Conservation (phyloP, 2,888 invertebrate genomes). For the Polymixis flavicincta region DNA sequence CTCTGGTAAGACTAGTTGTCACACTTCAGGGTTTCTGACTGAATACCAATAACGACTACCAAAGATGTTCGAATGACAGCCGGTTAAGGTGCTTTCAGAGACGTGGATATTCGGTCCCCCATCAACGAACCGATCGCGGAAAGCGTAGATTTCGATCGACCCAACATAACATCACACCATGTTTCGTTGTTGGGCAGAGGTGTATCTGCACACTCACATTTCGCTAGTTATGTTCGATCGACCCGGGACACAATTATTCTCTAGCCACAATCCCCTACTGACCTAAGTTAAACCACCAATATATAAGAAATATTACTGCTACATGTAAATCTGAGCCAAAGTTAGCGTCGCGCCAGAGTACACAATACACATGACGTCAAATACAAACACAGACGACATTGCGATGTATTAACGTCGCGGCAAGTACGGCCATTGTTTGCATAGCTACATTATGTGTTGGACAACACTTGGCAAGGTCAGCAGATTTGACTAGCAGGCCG, state of each 20-base stretch:
- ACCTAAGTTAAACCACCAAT: not conserved
- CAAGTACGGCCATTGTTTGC: constrained; percentile 41
- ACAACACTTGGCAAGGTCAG: constrained; percentile 45
- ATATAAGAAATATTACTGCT: constrained; percentile 3
- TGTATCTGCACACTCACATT: too few relatives aligned
- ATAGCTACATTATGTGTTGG: constrained; percentile 18
- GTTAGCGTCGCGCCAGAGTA: constrained; percentile 26
- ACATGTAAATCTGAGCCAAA: constrained; percentile 32
- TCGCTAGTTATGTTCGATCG: not conserved
- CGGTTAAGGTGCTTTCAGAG: not conserved
- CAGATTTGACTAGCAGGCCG: not conserved
- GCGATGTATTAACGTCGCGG: constrained; percentile 42
- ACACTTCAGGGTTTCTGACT: not conserved
- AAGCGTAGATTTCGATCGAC: too few relatives aligned
- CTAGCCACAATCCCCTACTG: not conserved
- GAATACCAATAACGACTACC: not conserved
- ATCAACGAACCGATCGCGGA: not conserved
- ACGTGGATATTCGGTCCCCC: too few relatives aligned
- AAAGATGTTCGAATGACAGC: not conserved
- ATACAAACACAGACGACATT: constrained; percentile 52
- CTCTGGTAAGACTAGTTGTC: not conserved
- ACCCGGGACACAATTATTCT: not conserved
- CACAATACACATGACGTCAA: constrained; percentile 50
- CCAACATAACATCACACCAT: too few relatives aligned
- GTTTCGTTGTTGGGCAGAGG: too few relatives aligned